A percentile compares a stretch with the other conserved stretches of the same genome.
Conservation (phyloP, 2,888 invertebrate genomes). For the Aleiodes leptofemur region DNA sequence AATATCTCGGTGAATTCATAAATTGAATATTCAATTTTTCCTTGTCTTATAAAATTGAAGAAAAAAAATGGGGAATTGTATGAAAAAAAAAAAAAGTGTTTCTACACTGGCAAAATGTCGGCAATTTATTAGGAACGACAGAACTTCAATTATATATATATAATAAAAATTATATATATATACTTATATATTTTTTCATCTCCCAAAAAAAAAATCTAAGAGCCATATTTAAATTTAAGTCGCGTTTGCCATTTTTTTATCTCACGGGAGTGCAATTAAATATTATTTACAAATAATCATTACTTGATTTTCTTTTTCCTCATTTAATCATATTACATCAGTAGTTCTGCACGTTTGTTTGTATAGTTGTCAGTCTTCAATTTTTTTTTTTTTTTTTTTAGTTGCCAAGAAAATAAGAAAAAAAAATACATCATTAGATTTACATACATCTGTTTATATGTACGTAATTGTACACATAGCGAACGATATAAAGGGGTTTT, state of each 20-base stretch:
- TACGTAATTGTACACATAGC: constrained; percentile 52
- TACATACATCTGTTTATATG: constrained; percentile 45
- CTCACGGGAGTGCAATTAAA: constrained; percentile 68
- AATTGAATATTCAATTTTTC: too few relatives aligned
- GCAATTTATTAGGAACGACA: constrained; percentile 69
- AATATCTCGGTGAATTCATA: too few relatives aligned
- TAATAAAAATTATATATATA: constrained; percentile 43
- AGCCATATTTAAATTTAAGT: constrained; percentile 69
- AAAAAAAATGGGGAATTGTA: background rate
- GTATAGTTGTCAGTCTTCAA: constrained; percentile 68
- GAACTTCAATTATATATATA: constrained; percentile 56
- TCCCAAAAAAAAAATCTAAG: constrained; percentile 48
- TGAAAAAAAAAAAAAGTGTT: constrained; percentile 39
- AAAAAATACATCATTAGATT: constrained; percentile 44
- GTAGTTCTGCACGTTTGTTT: constrained; percentile 71
- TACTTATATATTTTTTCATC: constrained; percentile 54
- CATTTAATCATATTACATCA: constrained; percentile 71
- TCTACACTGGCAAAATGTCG: constrained; percentile 65
- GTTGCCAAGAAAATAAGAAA: constrained; percentile 66
- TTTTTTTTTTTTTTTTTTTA: constrained; percentile 70
- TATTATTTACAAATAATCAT: constrained; percentile 74
- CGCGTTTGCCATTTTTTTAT: constrained; percentile 68
- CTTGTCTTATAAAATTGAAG: too few relatives aligned
- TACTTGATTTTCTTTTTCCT: constrained; percentile 58
- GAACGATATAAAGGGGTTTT: constrained; percentile 52